Percentiles rank a stretch among this genome's conserved stretches.
Conservation (phyloP, 1,140 invertebrate species). For the Antheraea mylitta region DNA sequence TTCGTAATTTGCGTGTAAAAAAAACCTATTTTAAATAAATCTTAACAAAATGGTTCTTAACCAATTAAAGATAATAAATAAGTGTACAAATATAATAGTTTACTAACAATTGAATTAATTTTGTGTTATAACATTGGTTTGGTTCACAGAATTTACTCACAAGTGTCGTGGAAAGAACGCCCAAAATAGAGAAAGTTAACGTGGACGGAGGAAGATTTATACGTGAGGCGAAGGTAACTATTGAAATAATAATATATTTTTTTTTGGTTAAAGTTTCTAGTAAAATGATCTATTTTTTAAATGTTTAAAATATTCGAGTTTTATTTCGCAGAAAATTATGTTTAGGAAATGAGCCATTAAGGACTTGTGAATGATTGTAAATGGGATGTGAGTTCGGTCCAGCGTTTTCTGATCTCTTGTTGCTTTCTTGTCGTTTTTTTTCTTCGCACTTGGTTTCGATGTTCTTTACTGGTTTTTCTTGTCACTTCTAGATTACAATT, state of each 20-base stretch:
- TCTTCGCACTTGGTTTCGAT: slow-evolving; percentile 23
- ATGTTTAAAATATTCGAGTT: not conserved
- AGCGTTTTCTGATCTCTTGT: slow-evolving; percentile 41
- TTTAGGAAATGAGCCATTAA: not conserved
- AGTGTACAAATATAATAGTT: no score
- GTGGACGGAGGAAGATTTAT: slow-evolving; percentile 96
- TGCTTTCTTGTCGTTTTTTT: slow-evolving; percentile 18
- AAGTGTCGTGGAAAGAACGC: slow-evolving; percentile 92
- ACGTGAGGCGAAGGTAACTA: slow-evolving; percentile 96
- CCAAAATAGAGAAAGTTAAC: slow-evolving; percentile 97
- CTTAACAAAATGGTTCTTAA: no score
- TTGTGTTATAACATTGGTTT: slow-evolving; percentile 19
- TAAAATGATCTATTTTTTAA: no score
- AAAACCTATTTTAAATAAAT: no score
- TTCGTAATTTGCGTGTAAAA: no score
- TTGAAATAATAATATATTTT: no score
- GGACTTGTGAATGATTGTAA: slow-evolving; percentile 45
- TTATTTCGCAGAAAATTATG: not conserved
- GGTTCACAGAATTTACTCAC: slow-evolving; percentile 90
- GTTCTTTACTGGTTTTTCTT: slow-evolving; percentile 5
- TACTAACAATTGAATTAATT: not conserved
- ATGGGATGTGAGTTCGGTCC: slow-evolving; percentile 41
- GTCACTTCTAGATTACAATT: not conserved
- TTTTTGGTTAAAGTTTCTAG: no score
- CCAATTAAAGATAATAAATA: no score